A percentile compares a stretch with the other conserved stretches of the same genome.
phyloP scores from a whole-genome alignment of 2,888 invertebrate genomes.

The Spilosoma lubricipeda region DNA sequence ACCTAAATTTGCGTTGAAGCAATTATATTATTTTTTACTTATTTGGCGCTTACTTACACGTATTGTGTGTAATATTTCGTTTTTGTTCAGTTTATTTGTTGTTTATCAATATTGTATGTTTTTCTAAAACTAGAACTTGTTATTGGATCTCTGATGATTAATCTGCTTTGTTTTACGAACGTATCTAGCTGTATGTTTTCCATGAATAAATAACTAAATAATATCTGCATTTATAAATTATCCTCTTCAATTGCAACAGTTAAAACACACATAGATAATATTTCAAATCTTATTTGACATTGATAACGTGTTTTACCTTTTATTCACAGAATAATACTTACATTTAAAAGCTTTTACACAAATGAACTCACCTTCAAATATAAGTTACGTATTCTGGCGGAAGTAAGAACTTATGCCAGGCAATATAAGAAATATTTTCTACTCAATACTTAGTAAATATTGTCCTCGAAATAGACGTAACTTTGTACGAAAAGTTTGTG shows the following conservation, averaged over 20 bases:
- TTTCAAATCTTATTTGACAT: neutral
- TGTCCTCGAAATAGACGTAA: neutral
- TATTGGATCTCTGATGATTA: too few species aligned
- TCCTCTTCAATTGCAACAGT: neutral
- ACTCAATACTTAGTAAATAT: neutral
- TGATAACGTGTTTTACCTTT: neutral
- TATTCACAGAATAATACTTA: neutral
- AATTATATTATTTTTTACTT: too few species aligned
- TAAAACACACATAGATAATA: neutral
- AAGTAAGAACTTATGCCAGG: neutral
- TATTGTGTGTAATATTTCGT: too few species aligned
- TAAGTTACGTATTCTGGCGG: neutral
- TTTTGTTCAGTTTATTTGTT: too few species aligned
- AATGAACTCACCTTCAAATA: neutral
- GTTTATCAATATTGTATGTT: too few species aligned
- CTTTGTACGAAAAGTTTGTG: slow-evolving; percentile 10
- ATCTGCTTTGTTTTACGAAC: too few species aligned
- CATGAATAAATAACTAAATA: neutral
- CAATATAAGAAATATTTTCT: slow-evolving; percentile 1
- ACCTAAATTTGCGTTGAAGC: too few species aligned
- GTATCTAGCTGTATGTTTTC: too few species aligned
- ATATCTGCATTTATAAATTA: neutral
- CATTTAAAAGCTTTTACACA: neutral
- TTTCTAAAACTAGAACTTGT: too few species aligned
- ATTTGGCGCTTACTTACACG: too few species aligned